Conservation (phyloP, 2,797 vertebrate species). For the Amniataba percoides region DNA sequence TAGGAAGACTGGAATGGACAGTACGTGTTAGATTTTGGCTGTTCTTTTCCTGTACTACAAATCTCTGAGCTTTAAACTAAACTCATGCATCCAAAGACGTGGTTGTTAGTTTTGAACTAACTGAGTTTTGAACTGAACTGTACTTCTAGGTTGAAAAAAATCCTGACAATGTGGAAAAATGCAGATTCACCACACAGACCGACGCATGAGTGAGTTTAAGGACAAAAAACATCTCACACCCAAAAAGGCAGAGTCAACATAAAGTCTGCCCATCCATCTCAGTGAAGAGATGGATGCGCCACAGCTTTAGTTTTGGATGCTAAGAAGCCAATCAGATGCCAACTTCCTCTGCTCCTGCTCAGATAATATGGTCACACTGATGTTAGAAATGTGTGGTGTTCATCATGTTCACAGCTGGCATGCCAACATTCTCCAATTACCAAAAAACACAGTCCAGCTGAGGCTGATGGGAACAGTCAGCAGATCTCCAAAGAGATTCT, state of each 20-base stretch:
- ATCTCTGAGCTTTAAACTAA: background rate
- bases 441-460: background rate
- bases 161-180: background rate
- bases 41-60: conserved; percentile 17
- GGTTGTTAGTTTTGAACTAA: too few species aligned
- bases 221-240: too few species aligned
- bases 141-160: background rate
- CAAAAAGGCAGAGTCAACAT: background rate
- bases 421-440: background rate
- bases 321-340: background rate
- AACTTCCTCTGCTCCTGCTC: background rate
- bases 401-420: background rate
- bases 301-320: background rate
- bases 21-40: conserved; percentile 19
- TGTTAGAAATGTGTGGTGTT: background rate
- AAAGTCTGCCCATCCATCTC: background rate
- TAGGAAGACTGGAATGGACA: conserved; percentile 19
- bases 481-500: background rate
- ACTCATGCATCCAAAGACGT: background rate
- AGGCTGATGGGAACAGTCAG: background rate
- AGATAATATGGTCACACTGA: background rate
- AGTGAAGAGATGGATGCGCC: too few species aligned
- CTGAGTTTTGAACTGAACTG: too few species aligned
- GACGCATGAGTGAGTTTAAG: too few species aligned
- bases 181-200: background rate